These are phyloP conservation scores for Diadema setosum DNA, from an alignment of 35 echinoderm and acorn worm genomes.

Conservation along the genomic window DNA sequence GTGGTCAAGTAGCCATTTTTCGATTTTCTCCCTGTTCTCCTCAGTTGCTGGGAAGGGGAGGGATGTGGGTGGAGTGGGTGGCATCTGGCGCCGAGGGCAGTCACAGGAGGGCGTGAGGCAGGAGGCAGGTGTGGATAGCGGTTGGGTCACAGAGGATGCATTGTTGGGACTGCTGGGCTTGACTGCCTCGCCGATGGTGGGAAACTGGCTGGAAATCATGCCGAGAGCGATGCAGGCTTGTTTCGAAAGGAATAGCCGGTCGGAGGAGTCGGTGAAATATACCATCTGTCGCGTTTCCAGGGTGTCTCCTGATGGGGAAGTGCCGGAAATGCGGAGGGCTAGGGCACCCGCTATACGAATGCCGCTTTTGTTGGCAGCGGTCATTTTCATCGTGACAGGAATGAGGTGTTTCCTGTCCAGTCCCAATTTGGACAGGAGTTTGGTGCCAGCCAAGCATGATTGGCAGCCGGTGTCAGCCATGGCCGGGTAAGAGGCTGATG, in stretches of 20 bases:
- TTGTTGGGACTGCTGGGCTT: neutral
- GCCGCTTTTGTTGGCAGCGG: conserved; percentile 18
- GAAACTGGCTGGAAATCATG: conserved; percentile 22
- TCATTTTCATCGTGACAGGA: conserved; percentile 48
- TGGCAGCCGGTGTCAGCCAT: conserved; percentile 49
- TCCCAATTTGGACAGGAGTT: neutral
- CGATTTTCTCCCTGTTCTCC: neutral
- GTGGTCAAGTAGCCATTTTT: conserved; percentile 20
- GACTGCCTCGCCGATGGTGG: conserved; percentile 1
- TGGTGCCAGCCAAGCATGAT: neutral
- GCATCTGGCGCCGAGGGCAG: neutral
- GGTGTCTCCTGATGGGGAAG: neutral
- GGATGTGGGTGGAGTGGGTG: neutral
- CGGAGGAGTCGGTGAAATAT: conserved; percentile 22
- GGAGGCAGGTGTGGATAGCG: no score
- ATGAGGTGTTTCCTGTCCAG: conserved; percentile 6
- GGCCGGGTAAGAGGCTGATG: neutral
- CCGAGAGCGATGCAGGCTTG: conserved; percentile 37
- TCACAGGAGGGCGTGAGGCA: neutral
- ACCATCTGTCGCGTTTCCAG: conserved; percentile 1
- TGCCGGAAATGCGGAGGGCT: neutral
- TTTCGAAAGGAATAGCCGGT: conserved; percentile 6
- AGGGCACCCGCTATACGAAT: conserved; percentile 29
- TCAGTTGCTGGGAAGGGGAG: conserved; percentile 40
- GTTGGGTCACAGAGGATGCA: no score